Conservation (phyloP, 2,888 invertebrate species). For the Mythimna ferrago region DNA sequence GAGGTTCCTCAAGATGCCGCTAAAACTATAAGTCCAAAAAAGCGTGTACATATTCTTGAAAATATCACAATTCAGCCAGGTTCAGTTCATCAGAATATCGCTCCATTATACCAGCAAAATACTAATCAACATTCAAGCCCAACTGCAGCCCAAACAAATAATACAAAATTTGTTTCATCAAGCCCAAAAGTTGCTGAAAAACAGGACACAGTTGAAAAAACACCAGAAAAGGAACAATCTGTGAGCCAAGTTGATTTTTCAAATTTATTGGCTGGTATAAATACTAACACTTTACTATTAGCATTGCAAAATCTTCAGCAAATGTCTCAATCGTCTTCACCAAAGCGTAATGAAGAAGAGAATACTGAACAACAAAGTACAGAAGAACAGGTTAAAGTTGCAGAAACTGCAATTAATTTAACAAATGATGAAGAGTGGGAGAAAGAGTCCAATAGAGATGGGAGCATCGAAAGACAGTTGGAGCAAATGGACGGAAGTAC, state of each 20-base stretch:
- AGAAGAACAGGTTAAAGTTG: slow-evolving; percentile 56
- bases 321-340: slow-evolving; percentile 71
- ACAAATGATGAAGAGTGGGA: slow-evolving; percentile 88
- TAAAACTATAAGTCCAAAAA: slow-evolving; percentile 75
- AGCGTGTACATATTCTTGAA: slow-evolving; percentile 82
- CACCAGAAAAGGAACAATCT: slow-evolving; percentile 32
- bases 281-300: slow-evolving; percentile 82
- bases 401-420: slow-evolving; percentile 82
- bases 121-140: slow-evolving; percentile 35
- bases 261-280: slow-evolving; percentile 82
- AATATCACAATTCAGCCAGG: slow-evolving; percentile 77
- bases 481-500: slow-evolving; percentile 81
- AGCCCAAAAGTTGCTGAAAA: slow-evolving; percentile 36
- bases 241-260: slow-evolving; percentile 76
- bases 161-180: slow-evolving; percentile 24
- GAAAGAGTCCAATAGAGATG: slow-evolving; percentile 82
- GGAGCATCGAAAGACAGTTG: slow-evolving; percentile 83
- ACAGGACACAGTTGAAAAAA: slow-evolving; percentile 34
- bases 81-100: slow-evolving; percentile 37
- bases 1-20: slow-evolving; percentile 53
- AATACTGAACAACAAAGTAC: slow-evolving; percentile 50
- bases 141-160: slow-evolving; percentile 22
- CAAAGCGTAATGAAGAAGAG: slow-evolving; percentile 56
- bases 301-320: slow-evolving; percentile 87
- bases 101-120: slow-evolving; percentile 31